Percentiles rank a stretch among this genome's conserved stretches.
Evolutionary conservation across 2,888 invertebrate genomes (phyloP).

Genomic region (Panzeria rudis): DNA sequence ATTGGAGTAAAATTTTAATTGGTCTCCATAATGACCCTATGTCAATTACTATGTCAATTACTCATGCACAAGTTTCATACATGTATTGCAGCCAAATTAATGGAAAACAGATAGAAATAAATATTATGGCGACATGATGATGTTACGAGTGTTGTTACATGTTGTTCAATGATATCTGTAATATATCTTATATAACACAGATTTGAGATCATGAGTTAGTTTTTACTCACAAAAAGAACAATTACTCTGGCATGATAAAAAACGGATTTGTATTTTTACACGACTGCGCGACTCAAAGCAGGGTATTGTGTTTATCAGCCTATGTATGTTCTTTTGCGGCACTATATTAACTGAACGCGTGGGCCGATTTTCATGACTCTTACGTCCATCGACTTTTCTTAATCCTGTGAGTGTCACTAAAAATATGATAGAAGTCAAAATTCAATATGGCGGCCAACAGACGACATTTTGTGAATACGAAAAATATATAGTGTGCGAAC

Average conservation of each 20-base stretch:
- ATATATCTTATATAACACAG: background rate
- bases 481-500: no score
- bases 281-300: no score
- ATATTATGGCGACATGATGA: slow-evolving; percentile 51
- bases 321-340: no score
- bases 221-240: background rate
- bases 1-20: slow-evolving; percentile 70
- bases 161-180: slow-evolving; percentile 3
- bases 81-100: slow-evolving; percentile 33
- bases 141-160: slow-evolving; percentile 5
- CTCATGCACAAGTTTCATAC: slow-evolving; percentile 9
- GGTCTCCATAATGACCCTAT: slow-evolving; percentile 70
- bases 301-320: no score
- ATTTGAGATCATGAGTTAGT: background rate
- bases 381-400: no score
- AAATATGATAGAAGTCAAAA: no score
- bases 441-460: no score
- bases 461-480: no score
- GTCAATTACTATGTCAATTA: slow-evolving; percentile 3
- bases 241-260: background rate
- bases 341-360: no score
- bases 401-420: no score
- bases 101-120: slow-evolving; percentile 52
- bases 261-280: background rate
- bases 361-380: no score